These are phyloP conservation scores for Paramisgurnus dabryanus DNA, from an alignment of 2,113 vertebrate species.

Conservation along the genomic window DNA sequence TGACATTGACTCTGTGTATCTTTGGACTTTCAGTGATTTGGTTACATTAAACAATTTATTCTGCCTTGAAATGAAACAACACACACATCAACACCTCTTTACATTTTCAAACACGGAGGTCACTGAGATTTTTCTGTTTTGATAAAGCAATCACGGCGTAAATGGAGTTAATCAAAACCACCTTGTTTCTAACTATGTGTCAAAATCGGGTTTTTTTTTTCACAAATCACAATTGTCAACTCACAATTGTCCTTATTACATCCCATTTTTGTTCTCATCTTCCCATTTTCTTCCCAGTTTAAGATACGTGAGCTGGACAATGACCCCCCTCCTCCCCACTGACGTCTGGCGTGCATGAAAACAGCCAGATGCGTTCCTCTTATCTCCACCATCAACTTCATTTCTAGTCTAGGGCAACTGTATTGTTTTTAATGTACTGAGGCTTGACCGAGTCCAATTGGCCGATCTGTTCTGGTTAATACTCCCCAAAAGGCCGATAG, in stretches of 20 bases:
- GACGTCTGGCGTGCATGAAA: conserved; percentile 44
- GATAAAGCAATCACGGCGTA: background rate
- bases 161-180: too few species aligned
- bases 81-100: background rate
- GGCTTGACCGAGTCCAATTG: conserved; percentile 54
- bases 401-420: conserved; percentile 43
- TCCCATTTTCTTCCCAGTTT: conserved; percentile 58
- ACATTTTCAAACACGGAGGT: background rate
- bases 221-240: too few species aligned
- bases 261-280: conserved; percentile 51
- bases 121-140: background rate
- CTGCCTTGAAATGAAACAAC: background rate
- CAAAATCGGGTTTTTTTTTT: background rate
- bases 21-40: conserved; percentile 27
- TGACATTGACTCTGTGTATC: conserved; percentile 13
- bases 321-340: conserved; percentile 38
- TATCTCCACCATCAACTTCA: conserved; percentile 50
- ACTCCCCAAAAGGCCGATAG: conserved; percentile 50
- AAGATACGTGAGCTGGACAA: conserved; percentile 42
- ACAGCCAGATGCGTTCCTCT: conserved; percentile 43
- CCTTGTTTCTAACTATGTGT: too few species aligned
- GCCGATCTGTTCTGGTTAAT: conserved; percentile 52
- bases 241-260: too few species aligned
- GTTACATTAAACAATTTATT: conserved; percentile 41
- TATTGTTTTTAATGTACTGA: conserved; percentile 55